Conservation (phyloP, 2,888 invertebrate genomes). For the Chironomus tentans region DNA sequence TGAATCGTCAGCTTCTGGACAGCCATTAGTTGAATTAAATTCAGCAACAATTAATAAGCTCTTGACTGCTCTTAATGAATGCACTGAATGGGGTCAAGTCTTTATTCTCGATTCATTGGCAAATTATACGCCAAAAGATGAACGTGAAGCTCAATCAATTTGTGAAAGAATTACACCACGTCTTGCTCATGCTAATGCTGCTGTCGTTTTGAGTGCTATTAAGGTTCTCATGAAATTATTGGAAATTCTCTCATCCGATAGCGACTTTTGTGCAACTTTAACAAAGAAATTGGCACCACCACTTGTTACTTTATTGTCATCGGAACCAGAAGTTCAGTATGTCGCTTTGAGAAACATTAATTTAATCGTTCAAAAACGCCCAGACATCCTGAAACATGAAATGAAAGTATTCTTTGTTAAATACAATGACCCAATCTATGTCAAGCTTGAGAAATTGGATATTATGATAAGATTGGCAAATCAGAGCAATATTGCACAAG, state of each 20-base stretch:
- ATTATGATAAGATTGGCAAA: constrained; percentile 99
- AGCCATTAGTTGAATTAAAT: constrained; percentile 92
- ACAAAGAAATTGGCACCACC: constrained; percentile 99
- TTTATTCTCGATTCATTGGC: constrained; percentile 96
- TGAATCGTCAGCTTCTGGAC: constrained; percentile 92
- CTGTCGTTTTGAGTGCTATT: constrained; percentile 95
- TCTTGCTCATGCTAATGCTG: constrained; percentile 97
- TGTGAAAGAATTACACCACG: constrained; percentile 96
- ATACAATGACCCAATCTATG: constrained; percentile 99
- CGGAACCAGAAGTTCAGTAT: constrained; percentile 99
- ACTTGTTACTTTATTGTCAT: constrained; percentile 90
- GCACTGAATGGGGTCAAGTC: constrained; percentile 98
- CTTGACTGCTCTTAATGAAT: constrained; percentile 95
- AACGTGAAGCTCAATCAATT: constrained; percentile 96
- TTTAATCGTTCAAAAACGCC: constrained; percentile 96
- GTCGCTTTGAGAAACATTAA: constrained; percentile 98
- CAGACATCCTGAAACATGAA: constrained; percentile 97
- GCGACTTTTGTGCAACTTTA: constrained; percentile 86
- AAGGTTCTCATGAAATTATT: constrained; percentile 97
- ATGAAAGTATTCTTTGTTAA: constrained; percentile 99
- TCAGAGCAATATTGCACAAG: constrained; percentile 96
- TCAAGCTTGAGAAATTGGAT: constrained; percentile 95
- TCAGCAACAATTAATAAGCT: constrained; percentile 96
- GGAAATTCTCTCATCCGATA: constrained; percentile 90
- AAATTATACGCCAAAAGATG: constrained; percentile 94